Evolutionary conservation across 1,140 invertebrate genomes (phyloP), one percentile per base, ranked within the genome.

Genomic region (Anagrus nilaparvatae): DNA sequence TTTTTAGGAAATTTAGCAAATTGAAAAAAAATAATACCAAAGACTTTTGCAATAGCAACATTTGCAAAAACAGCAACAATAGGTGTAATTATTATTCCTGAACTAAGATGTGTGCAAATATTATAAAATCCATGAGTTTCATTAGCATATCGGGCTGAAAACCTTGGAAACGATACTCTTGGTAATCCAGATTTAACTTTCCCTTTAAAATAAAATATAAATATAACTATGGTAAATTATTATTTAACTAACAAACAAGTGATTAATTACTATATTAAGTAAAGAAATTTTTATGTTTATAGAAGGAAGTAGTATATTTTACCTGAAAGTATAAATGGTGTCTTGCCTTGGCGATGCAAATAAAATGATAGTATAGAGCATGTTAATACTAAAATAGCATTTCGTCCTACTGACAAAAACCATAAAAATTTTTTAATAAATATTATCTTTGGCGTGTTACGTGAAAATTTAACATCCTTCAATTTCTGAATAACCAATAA

Each of bases 31-130:
- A 39, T 66, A 67, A 73, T 64, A 82, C 78, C 69, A 51, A 84
- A 87, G 38, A 79, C 77, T 67, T 86, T 87, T 3, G 81, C 83
- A 43, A 87, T 86, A 2, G 84, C 83, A 7, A 87, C 76, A 49
- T 85, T 84, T 19, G 82, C 81, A 30, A 87, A 65, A 27, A 87
- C 74, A 12, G 79, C 76, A 7, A 87, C 72, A 2, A 87, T 51
- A 10, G 84, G 82, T 18, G 85, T 62, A 0, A 87, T 69, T n/a
- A 82, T 52, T 14, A 86, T 63, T 2, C 80, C 81, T 4, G 73
- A 67, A 10, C 79, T 75, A 10, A 84, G 62, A 45, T 81, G 72
- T 2, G 65, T 51, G 12, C 78, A 63, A 70, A 84, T 78, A 9
- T 77, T 70, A 0, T 56, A 19, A 16, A 78, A 74, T 3, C 59